These are phyloP conservation scores for Epirrita christyi DNA, from an alignment of 2,888 invertebrate species.

Conservation along the genomic window DNA sequence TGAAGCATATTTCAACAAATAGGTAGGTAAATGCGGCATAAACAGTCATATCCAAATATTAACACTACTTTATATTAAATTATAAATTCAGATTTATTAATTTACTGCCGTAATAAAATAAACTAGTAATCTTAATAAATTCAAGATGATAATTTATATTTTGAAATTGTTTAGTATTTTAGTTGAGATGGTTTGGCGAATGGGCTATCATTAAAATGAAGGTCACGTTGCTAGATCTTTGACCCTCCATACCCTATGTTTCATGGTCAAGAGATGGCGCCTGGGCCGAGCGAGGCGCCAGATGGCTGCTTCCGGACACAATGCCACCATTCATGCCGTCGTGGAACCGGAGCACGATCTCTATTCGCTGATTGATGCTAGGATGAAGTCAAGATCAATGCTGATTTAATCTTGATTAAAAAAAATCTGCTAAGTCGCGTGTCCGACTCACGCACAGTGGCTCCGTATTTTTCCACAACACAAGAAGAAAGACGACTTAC, in stretches of 20 bases:
- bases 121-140: conserved; percentile 15
- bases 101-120: conserved; percentile 31
- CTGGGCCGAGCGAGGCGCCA: conserved; percentile 56
- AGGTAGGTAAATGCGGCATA: conserved; percentile 13
- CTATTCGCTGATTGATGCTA: conserved; percentile 47
- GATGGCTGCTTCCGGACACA: conserved; percentile 60
- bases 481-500: too few species aligned
- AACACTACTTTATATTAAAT: conserved; percentile 22
- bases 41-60: conserved; percentile 21
- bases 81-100: conserved; percentile 33
- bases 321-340: conserved; percentile 63
- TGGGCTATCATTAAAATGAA: conserved; percentile 49
- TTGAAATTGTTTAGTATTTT: conserved; percentile 18
- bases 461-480: too few species aligned
- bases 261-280: conserved; percentile 69
- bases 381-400: conserved; percentile 65
- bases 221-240: conserved; percentile 71
- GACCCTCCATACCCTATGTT: conserved; percentile 65
- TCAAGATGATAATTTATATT: conserved; percentile 19
- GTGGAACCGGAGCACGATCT: conserved; percentile 55
- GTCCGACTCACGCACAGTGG: conserved; percentile 1
- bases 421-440: too few species aligned
- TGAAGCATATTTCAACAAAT: conserved; percentile 17
- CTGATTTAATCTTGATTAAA: conserved; percentile 39
- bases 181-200: conserved; percentile 13